Conservation (phyloP, 1,140 invertebrate species). For the Colletes gigas region DNA sequence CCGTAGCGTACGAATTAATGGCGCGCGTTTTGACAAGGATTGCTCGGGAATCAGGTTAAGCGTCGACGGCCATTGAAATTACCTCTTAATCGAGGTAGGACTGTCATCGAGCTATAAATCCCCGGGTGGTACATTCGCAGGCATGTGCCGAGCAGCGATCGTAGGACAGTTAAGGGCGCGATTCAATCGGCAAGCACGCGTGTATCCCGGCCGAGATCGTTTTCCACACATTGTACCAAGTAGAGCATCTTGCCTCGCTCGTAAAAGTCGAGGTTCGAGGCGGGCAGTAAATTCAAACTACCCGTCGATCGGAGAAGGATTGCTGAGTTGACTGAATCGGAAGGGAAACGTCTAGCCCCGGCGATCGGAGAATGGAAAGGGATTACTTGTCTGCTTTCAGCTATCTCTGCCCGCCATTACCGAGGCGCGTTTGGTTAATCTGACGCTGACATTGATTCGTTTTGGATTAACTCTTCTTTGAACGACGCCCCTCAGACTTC, state of each 20-base stretch:
- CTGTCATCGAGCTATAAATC: conserved; percentile 62
- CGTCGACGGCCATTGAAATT: conserved; percentile 15
- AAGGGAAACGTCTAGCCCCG: conserved; percentile 23
- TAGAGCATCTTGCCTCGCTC: conserved; percentile 17
- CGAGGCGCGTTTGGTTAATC: conserved; percentile 50
- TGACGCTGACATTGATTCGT: conserved; percentile 57
- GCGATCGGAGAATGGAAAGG: conserved; percentile 36
- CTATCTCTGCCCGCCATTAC: conserved; percentile 23
- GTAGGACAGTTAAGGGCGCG: conserved; percentile 61
- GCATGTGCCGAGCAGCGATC: conserved; percentile 58
- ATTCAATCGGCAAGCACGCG: conserved; percentile 60
- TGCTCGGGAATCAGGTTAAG: conserved; percentile 10
- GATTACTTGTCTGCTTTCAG: conserved; percentile 39
- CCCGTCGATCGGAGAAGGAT: conserved; percentile 43
- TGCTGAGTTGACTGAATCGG: conserved; percentile 41
- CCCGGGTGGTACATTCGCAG: conserved; percentile 46
- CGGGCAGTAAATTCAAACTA: conserved; percentile 55
- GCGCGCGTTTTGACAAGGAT: neutral
- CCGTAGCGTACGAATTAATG: neutral
- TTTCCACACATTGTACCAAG: neutral
- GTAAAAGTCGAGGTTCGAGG: conserved; percentile 47
- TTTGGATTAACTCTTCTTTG: conserved; percentile 50
- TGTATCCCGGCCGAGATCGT: neutral
- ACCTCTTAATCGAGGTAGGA: conserved; percentile 56
- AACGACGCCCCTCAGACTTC: conserved; percentile 11